Evolutionary conservation across 2,888 invertebrate species (phyloP), one percentile per base, ranked within the genome.

Genomic region (Clivina fossor): DNA sequence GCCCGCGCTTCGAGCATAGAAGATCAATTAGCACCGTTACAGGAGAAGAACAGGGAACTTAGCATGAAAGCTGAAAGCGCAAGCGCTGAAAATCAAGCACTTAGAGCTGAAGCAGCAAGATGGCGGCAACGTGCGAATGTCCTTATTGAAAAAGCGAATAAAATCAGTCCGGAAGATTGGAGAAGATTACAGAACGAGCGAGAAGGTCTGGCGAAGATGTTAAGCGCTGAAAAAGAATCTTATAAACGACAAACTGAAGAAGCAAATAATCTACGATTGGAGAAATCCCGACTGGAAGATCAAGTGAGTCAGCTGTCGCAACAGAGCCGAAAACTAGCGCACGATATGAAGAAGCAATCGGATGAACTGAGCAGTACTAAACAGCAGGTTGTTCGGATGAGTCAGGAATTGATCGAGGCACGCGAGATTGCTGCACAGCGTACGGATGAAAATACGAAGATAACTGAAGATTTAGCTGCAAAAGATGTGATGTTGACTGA

Each of bases 151-250:
- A 87, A 93, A 69, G 88, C 90, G 2, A 93, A 93, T 69, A 88
- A 91, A 71, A 87, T 90, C 15, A 91, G 88, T 67, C 93, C 95
- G 0, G 95, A 96, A 71, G 95, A 96, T 72, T 90, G 92, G 82
- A 90, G 91, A 67, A 83, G 89, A 46, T 74, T 92, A 20, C 90
- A 90, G 72, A 82, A 82, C 13, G 91, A 91, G 72, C 81, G 90
- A 22, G 90, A 92, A 71, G 87, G 84, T 66, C 75, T 90, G 3
- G 85, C 86, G 15, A 90, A 89, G 71, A 81, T 89, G 75, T 72
- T 91, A 13, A 86, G 86, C 2, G 81, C 82, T 32, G 91, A 92
- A 72, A 85, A 88, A 66, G 87, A 90, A 53, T 79, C 76, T 44
- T 78, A 81, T 9, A 84, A 82, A 44, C 87, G 86, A 66, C 73